Evolutionary conservation across 2,888 invertebrate genomes (phyloP), one percentile per base, ranked within the genome.

Genomic region (Drosophila atroscutellata): DNA sequence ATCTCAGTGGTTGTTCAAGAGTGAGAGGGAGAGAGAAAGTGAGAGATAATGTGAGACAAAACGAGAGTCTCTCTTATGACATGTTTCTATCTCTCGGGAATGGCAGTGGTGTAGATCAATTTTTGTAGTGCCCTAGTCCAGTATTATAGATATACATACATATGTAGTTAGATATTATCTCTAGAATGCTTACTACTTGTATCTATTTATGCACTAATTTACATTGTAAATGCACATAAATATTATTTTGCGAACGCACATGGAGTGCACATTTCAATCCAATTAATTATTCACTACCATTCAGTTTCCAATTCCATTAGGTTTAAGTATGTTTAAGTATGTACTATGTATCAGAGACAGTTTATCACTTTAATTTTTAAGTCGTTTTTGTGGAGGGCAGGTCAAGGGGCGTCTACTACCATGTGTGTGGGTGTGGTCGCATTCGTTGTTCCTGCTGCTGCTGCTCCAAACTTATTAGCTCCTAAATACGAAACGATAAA

Each of bases 401-500:
- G 65, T 68, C 62, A 65, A 65, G 45, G 68, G 64, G 52, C 62
- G 45, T 68, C 54, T 54, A 36, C 62, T 42, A 51, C 20, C 20
- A 61, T 39, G 34, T 45, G 50, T 26, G 50, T 26, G 58, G 51
- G 24, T 58, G 63, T 58, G 54, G 65, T 68, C 79, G 64, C 61
- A 50, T 85, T 84, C 85, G 85, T 85, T 87, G 85, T 84, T 65
- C 70, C 77, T 69, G 67, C 60, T 56, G 55, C 50, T 58, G 39
- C 47, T 58, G 56, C 57, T 57, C 57, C 34, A 62, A 36, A 20
- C 34, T 54, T 36, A 36, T 26, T 34, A 64, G 54, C 45, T 62
- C 51, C 76, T 86, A 92, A 87, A 92, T 93, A 81, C 93, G 93
- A 91, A 93, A 92, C 63, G 93, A 93, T 82, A 93, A 87, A 83